Evolutionary conservation across 92 coral and sea anemone genomes (phyloP), one percentile per base, ranked within the genome.

Genomic region (Phymanthus crucifer): DNA sequence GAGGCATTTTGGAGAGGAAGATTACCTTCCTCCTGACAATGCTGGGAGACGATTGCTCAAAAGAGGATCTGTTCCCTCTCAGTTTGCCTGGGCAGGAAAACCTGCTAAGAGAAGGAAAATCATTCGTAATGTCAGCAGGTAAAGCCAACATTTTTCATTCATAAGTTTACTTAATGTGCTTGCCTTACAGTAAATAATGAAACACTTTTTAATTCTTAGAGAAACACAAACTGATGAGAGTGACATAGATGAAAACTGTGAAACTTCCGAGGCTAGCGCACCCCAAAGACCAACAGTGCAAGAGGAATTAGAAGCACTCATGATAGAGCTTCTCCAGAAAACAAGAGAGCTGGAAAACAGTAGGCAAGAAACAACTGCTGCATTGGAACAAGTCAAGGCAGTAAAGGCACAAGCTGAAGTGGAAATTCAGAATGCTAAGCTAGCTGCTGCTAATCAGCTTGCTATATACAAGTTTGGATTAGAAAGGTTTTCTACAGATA

Each of bases 191-290:
- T 45, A 74, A 64, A 73, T 10, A 50, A 29, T 47, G 73, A 43
- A 61, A 61, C 68, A 74, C 33, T 74, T 72, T 82, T 43, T 12
- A 57, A 72, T 61, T 58, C 32, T n/a, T 38, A 85, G 89, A 58
- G 84, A 79, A 27, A 78, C 84, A 38, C 84, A 85, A 73, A 79
- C 89, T 35, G 89, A 85, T 65, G 84, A 85, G 76, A 78, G 89
- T 66, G 84, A 85, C 57, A 32, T 36, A 33, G 69, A 75, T 27
- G 86, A 64, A 37, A 74, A 29, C 61, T 48, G 37, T 48, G 79
- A 54, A 14, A 38, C 26, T 40, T 56, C 73, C 32, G 50, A 45
- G 50, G 50, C 50, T 45, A 0, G 50, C 16, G 50, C 10, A 54
- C 64, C 0, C 0, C 0, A 0, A 54, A 54, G 64, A 1, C 50